These are phyloP conservation scores for Thamnophis elegans DNA, from an alignment of 2,797 vertebrate genomes.

Conservation along the genomic window DNA sequence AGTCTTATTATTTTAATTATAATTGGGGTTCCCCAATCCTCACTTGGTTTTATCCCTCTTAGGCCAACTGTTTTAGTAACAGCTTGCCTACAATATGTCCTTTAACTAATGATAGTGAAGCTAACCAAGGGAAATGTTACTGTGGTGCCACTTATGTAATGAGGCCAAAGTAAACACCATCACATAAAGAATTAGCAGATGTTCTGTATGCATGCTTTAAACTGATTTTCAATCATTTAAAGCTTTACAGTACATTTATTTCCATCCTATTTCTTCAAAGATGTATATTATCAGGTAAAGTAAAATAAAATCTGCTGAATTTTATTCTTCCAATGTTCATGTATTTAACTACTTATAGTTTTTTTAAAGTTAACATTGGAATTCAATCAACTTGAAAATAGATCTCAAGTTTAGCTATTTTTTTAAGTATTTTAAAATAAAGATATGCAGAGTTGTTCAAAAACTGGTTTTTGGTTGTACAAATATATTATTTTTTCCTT, in stretches of 20 bases:
- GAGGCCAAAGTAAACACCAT: conserved; percentile 3
- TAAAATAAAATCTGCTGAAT: neutral
- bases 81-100: neutral
- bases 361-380: neutral
- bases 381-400: neutral
- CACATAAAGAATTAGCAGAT: conserved; percentile 9
- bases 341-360: neutral
- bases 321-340: fast-evolving
- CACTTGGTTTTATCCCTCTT: neutral
- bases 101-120: neutral
- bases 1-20: neutral
- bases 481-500: neutral
- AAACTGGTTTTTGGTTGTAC: neutral
- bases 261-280: neutral
- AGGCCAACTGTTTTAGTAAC: conserved; percentile 7
- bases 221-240: conserved; percentile 7
- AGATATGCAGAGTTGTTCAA: neutral
- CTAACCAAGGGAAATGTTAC: neutral
- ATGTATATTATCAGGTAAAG: neutral
- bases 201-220: conserved; percentile 18
- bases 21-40: neutral
- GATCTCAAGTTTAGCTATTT: neutral
- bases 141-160: neutral
- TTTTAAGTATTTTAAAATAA: neutral
- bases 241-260: neutral